A percentile compares a stretch with the other conserved stretches of the same genome.
Conservation (phyloP, 2,113 vertebrate genomes). For the Prunella fulvescens region DNA sequence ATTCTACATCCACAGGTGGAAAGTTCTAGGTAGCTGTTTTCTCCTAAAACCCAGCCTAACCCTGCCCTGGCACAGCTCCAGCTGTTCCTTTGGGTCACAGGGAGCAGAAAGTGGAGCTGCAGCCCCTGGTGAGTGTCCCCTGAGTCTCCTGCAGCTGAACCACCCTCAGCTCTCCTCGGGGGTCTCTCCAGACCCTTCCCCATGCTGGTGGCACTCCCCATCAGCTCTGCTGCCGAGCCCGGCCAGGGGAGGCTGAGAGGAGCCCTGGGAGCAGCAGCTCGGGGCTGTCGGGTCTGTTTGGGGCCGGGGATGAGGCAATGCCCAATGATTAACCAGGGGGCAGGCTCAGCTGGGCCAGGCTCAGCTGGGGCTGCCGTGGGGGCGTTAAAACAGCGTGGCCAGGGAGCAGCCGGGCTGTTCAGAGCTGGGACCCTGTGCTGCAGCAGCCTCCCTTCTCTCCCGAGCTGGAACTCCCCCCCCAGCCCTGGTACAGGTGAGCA, state of each 20-base stretch:
- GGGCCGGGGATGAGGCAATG: neutral
- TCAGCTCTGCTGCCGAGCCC: neutral
- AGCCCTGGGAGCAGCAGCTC: fast-evolving
- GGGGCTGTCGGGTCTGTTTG: fast-evolving
- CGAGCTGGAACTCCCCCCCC: neutral
- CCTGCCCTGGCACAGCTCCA: neutral
- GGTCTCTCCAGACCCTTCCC: neutral
- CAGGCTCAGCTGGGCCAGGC: neutral
- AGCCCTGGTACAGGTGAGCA: neutral
- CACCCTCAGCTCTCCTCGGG: neutral
- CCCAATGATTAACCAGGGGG: neutral
- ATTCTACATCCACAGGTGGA: neutral
- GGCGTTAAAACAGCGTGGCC: neutral
- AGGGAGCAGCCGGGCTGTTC: neutral
- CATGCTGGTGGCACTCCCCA: neutral
- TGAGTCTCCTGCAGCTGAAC: neutral
- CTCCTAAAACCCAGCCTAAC: neutral
- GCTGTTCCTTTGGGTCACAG: neutral
- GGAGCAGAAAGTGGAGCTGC: neutral
- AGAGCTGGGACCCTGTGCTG: neutral
- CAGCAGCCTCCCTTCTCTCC: neutral
- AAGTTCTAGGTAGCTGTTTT: neutral
- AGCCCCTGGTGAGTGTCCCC: neutral
- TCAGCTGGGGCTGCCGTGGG: neutral
- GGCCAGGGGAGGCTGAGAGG: neutral